Evolutionary conservation across 92 coral and sea anemone species (phyloP), one percentile per base, ranked within the genome.

Genomic region (Muricea muricata): DNA sequence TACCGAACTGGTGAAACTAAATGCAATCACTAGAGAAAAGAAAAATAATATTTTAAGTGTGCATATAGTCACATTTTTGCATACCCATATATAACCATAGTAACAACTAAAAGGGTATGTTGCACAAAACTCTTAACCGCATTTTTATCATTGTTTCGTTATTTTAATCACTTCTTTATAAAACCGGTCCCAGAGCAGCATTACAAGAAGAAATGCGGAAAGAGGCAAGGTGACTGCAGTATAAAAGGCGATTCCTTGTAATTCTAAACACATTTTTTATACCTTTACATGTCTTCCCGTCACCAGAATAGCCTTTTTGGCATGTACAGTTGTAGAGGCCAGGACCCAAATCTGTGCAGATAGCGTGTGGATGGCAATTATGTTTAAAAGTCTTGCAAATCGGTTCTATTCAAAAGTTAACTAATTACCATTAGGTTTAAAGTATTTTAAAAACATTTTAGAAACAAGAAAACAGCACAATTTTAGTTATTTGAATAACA

Each of bases 261-360:
- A 45, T 45, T 17, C 12, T 45, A 13, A 57, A 20, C 30, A 63
- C 39, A 63, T 0, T 26, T n/a, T n/a, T n/a, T n/a, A n/a, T n/a
- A 63, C 39, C 70, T 63, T 63, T 11, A 28, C 70, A 63, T 28
- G 34, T 26, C 21, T 63, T 63, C 37, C 70, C 70, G 37, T 63
- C 39, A 28, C 70, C 70, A 63, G 70, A 63, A 63, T 7, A 25
- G 1, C 39, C 35, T 6, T 24, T 2, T 0, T 6, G 10, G 18
- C 39, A 63, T 4, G 70, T 63, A 24, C 70, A 63, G 28, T 63
- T 25, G 12, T 63, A 12, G 12, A 28, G 39, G 37, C 35, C 70
- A 63, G 70, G 70, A 0, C 37, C 70, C 28, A 21, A 28, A 30
- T 30, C 70, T n/a, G 10, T 32, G 21, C 39, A 30, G 39, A 11